Base-by-base conservation (phyloP, 1,140 invertebrate species). In the Cyrtorhinus lividipennis region DNA sequence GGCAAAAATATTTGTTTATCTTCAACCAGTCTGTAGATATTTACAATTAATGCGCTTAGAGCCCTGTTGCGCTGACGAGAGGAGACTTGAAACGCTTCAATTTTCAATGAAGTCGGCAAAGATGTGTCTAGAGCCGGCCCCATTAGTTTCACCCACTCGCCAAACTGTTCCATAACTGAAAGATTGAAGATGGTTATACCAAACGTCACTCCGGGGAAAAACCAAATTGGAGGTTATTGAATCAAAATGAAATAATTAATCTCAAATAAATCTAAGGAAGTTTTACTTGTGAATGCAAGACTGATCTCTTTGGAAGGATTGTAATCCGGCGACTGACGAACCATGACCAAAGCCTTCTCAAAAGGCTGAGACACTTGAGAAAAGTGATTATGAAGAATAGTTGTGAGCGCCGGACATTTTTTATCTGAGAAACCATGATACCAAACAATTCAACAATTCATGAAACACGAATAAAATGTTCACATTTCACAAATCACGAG, bases 141-240 rank as follows among this genome's bases (percentile, higher is more conserved):
- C 27, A 68, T 70, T 24, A 66, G 66, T 59, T 70, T 61, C 24
- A 75, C 70, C 77, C 77, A 81, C 45, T 71, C 76, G 67, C 72
- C 71, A 69, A 80, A 82, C 63, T 79, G 79, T 68, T 83, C 81
- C 61, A 83, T 76, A 63, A 85, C 80, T 76, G n/a, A n/a, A n/a
- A n/a, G n/a, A n/a, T n/a, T n/a, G n/a, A n/a, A n/a, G n/a, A n/a
- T n/a, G n/a, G n/a, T n/a, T n/a, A 71, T 72, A 69, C 64, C 8
- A 3, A 45, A 58, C 24, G 20, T 23, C 30, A 26, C 18, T 38
- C 30, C 15, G 30, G 30, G 30, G 5, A 38, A 8, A 38, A 38
- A 38, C 30, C 15, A 38, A 15, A 38, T 38, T n/a, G n/a, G n/a
- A n/a, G n/a, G n/a, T n/a, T n/a, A n/a, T n/a, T n/a, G n/a, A n/a